Evolutionary conservation across 2,797 vertebrate species (phyloP).

Genomic region (Phalloptychus januarius): DNA sequence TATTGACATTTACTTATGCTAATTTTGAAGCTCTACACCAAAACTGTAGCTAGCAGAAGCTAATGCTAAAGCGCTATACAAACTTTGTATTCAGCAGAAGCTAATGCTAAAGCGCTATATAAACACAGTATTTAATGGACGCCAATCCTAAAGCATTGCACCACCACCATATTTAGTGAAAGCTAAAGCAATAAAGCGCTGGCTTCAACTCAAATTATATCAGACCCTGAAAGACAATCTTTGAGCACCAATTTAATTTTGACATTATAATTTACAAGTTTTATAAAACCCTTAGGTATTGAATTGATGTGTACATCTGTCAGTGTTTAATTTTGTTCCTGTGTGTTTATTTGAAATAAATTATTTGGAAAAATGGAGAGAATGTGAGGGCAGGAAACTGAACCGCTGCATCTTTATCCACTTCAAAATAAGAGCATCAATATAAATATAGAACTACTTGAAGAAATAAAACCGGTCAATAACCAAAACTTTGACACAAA

Average conservation of each 20-base stretch:
- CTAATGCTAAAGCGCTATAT: too few relatives aligned
- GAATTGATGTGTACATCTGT: background rate
- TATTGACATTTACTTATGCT: too few relatives aligned
- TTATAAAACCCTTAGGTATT: background rate
- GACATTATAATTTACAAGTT: background rate
- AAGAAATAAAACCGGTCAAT: background rate
- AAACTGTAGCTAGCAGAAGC: too few relatives aligned
- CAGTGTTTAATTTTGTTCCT: background rate
- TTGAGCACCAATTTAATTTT: background rate
- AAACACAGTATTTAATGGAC: too few relatives aligned
- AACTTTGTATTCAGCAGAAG: background rate
- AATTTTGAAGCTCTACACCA: too few relatives aligned
- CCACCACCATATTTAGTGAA: too few relatives aligned
- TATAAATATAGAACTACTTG: background rate
- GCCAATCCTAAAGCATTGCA: too few relatives aligned
- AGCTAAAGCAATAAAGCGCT: background rate
- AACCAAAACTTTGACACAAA: background rate
- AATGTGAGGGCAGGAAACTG: background rate
- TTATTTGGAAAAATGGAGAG: background rate
- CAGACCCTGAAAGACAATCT: background rate
- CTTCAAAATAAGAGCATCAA: background rate
- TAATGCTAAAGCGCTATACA: too few relatives aligned
- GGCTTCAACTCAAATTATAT: background rate
- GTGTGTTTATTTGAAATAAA: background rate
- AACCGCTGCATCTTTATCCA: background rate